Evolutionary conservation across 2,888 invertebrate genomes (phyloP).

Genomic region (Troides helena): DNA sequence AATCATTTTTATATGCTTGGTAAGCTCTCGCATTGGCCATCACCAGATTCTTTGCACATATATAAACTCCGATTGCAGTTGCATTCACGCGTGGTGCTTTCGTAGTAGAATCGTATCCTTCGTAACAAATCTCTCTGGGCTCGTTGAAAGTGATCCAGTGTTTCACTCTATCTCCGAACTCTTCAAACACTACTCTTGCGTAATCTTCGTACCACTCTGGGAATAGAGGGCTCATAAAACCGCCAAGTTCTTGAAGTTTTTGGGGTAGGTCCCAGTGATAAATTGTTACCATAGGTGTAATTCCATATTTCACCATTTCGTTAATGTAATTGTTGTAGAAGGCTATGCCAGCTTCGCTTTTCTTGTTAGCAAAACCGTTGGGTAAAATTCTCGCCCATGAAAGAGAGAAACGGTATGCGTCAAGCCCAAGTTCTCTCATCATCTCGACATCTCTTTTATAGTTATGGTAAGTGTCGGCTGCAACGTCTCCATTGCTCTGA

Average conservation of each 20-base stretch:
- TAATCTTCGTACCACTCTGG: slow-evolving; percentile 73
- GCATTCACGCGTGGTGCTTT: slow-evolving; percentile 58
- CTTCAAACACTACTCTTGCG: slow-evolving; percentile 61
- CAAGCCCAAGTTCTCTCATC: slow-evolving; percentile 63
- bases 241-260: slow-evolving; percentile 77
- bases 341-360: slow-evolving; percentile 80
- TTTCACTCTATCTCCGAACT: slow-evolving; percentile 75
- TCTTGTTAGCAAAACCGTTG: slow-evolving; percentile 65
- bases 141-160: slow-evolving; percentile 82
- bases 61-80: slow-evolving; percentile 69
- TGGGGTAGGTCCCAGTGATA: slow-evolving; percentile 80
- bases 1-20: slow-evolving; percentile 58
- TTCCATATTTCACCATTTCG: slow-evolving; percentile 80
- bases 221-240: slow-evolving; percentile 66
- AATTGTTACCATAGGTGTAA: slow-evolving; percentile 80
- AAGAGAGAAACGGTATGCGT: slow-evolving; percentile 77
- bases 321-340: slow-evolving; percentile 84
- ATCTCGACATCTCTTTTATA: slow-evolving; percentile 78
- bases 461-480: slow-evolving; percentile 81
- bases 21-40: slow-evolving; percentile 78
- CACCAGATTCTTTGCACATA: slow-evolving; percentile 71
- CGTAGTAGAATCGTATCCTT: slow-evolving; percentile 63
- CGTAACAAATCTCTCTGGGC: slow-evolving; percentile 61
- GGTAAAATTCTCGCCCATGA: slow-evolving; percentile 83
- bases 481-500: slow-evolving; percentile 75